Conservation (phyloP, 2,113 vertebrate species). For the Boleophthalmus pectinirostris region DNA sequence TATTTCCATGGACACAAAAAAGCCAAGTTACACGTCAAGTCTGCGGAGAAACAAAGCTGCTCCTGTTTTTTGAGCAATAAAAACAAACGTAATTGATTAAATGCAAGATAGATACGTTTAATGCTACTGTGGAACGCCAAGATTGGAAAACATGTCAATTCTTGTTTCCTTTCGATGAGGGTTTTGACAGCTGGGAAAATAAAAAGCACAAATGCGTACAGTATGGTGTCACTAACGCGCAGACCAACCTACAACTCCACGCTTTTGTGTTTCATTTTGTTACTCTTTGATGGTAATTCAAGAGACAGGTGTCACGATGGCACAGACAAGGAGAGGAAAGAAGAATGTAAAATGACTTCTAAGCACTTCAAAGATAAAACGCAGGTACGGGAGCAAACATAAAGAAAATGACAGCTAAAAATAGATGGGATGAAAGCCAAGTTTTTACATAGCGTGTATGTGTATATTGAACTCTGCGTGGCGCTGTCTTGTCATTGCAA, state of each 20-base stretch:
- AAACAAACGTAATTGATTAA: too few species aligned
- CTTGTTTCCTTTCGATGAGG: accelerated
- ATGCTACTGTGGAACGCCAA: too few species aligned
- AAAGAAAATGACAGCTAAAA: conserved; percentile 23
- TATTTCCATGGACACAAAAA: too few species aligned
- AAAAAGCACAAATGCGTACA: background rate
- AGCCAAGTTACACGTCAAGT: too few species aligned
- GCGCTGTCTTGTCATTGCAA: conserved; percentile 4
- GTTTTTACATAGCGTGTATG: background rate
- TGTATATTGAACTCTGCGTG: background rate
- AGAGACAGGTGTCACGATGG: conserved; percentile 49
- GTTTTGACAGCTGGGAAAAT: background rate
- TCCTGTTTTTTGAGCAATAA: too few species aligned
- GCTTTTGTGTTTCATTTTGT: conserved; percentile 25
- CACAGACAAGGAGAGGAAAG: conserved; percentile 22
- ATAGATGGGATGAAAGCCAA: conserved; percentile 15
- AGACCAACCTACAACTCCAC: conserved; percentile 11
- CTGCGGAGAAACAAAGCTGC: too few species aligned
- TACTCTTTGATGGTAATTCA: conserved; percentile 40
- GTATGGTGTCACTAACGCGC: conserved; percentile 1
- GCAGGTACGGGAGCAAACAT: conserved; percentile 29
- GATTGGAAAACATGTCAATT: background rate
- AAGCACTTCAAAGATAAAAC: conserved; percentile 49
- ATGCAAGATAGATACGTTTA: too few species aligned
- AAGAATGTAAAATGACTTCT: conserved; percentile 27